Conservation (phyloP, 2,113 vertebrate species). For the Lethenteron camtschaticum region DNA sequence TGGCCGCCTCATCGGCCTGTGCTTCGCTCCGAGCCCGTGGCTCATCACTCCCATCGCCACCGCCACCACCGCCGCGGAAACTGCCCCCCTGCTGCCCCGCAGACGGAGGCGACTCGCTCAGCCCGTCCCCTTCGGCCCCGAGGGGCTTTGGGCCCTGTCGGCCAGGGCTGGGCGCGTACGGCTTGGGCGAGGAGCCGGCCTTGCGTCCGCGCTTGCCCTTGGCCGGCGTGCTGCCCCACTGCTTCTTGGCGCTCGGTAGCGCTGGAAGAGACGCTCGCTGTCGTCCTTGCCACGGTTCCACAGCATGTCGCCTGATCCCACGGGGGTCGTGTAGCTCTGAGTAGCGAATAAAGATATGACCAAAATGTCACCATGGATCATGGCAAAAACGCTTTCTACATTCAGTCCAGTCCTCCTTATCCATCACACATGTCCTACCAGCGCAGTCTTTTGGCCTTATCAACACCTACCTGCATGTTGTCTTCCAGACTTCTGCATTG, state of each 20-base stretch:
- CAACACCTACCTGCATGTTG: too few species aligned
- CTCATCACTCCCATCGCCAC: background rate
- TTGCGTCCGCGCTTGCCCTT: slow-evolving; percentile 5
- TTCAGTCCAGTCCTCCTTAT: too few species aligned
- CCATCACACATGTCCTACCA: too few species aligned
- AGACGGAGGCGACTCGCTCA: background rate
- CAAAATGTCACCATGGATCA: too few species aligned
- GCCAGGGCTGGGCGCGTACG: slow-evolving; percentile 5
- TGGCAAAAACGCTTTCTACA: too few species aligned
- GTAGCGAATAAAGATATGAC: background rate
- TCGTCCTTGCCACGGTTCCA: slow-evolving; percentile 3
- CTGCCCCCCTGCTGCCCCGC: background rate
- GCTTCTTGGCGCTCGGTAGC: background rate
- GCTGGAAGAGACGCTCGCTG: slow-evolving; percentile 3
- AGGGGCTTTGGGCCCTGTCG: background rate
- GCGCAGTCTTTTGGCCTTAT: too few species aligned
- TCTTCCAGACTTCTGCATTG: too few species aligned
- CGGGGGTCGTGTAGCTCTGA: slow-evolving; percentile 3
- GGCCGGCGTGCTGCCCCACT: background rate
- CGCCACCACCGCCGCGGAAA: slow-evolving; percentile 3
- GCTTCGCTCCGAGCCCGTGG: too few species aligned
- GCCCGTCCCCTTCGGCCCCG: too few species aligned
- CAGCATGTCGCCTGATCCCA: slow-evolving; percentile 4
- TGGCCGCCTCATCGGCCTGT: too few species aligned
- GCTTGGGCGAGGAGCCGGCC: background rate